Conservation (phyloP, 1,140 invertebrate genomes). For the Papilio xuthus region DNA sequence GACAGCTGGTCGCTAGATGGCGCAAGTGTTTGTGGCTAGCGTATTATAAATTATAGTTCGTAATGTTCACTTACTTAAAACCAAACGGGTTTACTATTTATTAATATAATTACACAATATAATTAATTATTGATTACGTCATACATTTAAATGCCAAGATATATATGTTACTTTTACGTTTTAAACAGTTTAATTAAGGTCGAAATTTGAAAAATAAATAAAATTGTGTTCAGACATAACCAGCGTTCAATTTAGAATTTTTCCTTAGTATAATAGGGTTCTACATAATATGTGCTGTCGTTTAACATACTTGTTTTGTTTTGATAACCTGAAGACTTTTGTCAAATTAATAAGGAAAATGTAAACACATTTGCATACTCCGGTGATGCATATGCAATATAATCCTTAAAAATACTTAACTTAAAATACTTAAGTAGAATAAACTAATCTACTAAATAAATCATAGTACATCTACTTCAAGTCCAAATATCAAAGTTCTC, state of each 20-base stretch:
- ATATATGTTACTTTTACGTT: neutral
- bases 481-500: neutral
- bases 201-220: neutral
- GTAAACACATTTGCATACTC: no score
- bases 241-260: neutral
- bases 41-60: neutral
- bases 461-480: neutral
- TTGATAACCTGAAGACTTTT: no score
- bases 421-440: neutral
- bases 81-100: slow-evolving; percentile 30
- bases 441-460: neutral
- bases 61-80: slow-evolving; percentile 34
- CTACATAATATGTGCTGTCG: neutral
- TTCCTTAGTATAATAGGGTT: neutral
- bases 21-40: slow-evolving; percentile 26
- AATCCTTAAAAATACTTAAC: neutral
- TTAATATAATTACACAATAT: slow-evolving; percentile 31
- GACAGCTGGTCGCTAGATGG: slow-evolving; percentile 34
- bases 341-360: no score
- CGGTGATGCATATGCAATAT: no score
- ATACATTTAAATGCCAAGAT: slow-evolving; percentile 14
- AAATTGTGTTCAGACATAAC: neutral
- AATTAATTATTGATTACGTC: slow-evolving; percentile 13
- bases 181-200: neutral
- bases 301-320: neutral